These are phyloP conservation scores for Lycia hirtaria DNA, from an alignment of 2,888 invertebrate species.

Conservation along the genomic window DNA sequence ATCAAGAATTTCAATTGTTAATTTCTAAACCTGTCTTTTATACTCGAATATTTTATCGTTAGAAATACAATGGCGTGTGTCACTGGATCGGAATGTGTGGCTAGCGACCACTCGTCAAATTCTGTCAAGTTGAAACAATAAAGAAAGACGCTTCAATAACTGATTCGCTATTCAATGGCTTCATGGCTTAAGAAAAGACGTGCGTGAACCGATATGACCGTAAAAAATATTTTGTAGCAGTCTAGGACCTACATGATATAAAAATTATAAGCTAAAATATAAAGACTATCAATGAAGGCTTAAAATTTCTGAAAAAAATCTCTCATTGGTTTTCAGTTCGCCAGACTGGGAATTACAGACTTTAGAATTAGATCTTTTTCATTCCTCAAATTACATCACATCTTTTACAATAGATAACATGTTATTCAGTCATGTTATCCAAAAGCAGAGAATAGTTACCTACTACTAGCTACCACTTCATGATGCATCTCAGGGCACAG, in stretches of 20 bases:
- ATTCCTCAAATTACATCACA: background rate
- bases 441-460: slow-evolving; percentile 24
- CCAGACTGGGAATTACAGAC: too few species aligned
- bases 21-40: slow-evolving; percentile 61
- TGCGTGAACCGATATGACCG: too few species aligned
- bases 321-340: too few species aligned
- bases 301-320: too few species aligned
- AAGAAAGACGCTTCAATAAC: slow-evolving; percentile 49
- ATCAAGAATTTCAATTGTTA: slow-evolving; percentile 54
- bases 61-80: slow-evolving; percentile 66
- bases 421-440: slow-evolving; percentile 29
- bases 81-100: slow-evolving; percentile 63
- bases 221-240: too few species aligned
- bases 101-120: slow-evolving; percentile 55
- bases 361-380: too few species aligned
- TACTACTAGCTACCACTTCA: slow-evolving; percentile 44
- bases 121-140: slow-evolving; percentile 55
- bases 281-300: too few species aligned
- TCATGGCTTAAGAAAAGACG: too few species aligned
- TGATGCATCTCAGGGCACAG: slow-evolving; percentile 66
- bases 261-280: too few species aligned
- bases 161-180: background rate
- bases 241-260: too few species aligned
- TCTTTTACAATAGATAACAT: slow-evolving; percentile 1
- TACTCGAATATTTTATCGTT: slow-evolving; percentile 40